Base-by-base conservation (phyloP, 35 echinoderm and acorn worm genomes). In the Amphiura filiformis region DNA sequence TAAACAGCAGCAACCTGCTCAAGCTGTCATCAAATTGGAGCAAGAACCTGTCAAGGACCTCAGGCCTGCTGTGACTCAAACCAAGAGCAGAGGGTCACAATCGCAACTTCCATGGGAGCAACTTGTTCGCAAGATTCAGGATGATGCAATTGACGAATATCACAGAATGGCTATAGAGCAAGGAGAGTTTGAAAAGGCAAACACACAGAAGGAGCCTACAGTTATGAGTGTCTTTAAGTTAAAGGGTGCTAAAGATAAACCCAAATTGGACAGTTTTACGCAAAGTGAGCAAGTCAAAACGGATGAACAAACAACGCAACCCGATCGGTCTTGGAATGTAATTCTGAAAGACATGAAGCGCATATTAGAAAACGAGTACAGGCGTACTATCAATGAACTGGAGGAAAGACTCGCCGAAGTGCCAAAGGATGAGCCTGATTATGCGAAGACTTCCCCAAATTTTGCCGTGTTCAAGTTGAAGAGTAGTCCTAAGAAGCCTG, bases 81-180 rank as follows among this genome's bases (percentile, higher is more conserved):
- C 61, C 4, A 70, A 70, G 28, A 85, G 33, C 37, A 12, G 83
- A 35, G 83, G 83, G 0, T 34, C 64, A 30, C 83, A 85, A 70
- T 61, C 83, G 14, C 47, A 65, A 37, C 47, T 75, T 31, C 83
- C 34, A 9, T 85, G 83, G 83, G 34, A 56, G 20, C 37, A 64
- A 22, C 31, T 85, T 17, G 64, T 65, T 17, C 32, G 64, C 23
- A 61, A 85, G 30, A 85, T 85, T 35, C 47, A 70, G 39, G 83
- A 85, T 65, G 83, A 85, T 32, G 56, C 83, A 33, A 38, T 85
- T 34, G 83, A 85, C 32, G 56, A 85, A 37, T 85, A 85, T 70
- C 61, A 4, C 61, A 70, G 11, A 30, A 70, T 13, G 26, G 28
- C 26, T 26, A 52, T 52, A 20, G 20, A 52, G 44, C 47, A 85